Base-by-base conservation (phyloP, 2,113 vertebrate species). In the Ictidomys tridecemlineatus region DNA sequence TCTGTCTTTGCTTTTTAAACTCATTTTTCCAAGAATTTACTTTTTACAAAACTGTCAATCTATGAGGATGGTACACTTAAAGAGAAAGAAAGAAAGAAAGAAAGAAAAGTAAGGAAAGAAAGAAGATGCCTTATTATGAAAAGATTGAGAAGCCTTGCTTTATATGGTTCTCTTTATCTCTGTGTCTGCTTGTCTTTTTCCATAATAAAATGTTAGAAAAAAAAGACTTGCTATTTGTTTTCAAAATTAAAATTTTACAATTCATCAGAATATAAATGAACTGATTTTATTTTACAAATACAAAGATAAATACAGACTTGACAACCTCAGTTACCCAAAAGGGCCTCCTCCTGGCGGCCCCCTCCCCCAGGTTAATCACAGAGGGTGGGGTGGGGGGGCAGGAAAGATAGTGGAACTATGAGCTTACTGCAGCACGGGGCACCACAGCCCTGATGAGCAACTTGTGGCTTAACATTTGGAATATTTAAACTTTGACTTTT, bases 21-120 rank as follows among this genome's bases (percentile, higher is more conserved):
- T 92, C 32, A 16, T 79, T 82, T 80, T 95, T 48, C 32, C 56
- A 96, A 42, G 58, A 91, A 83, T 78, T 94, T 5, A 53, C 63
- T 89, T 84, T 85, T 92, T 45, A 84, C 4, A 74, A 90, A 94
- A 92, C 58, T 67, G 45, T 72, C n/a, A 34, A 7, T 74, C n/a
- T 86, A n/a, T 51, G 56, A n/a, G 34, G 39, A 72, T 11, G 30
- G 1, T 67, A 85, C 14, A 37, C 79, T 48, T 42, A 28, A 53
- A 85, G 65, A 73, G n/a, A n/a, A n/a, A n/a, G n/a, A n/a, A 39
- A 39, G 18, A 65, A 56, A 45, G 58, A 37, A 63, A 61, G 34
- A 32, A 53, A 53, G 48, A 51, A 13, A 51, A 69, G 9, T 42
- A n/a, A 61, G 39, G 26, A 61, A 61, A 61, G 26, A 61, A 82